phyloP scores from a whole-genome alignment of 2,797 vertebrate genomes.

The Calcarius lapponicus region DNA sequence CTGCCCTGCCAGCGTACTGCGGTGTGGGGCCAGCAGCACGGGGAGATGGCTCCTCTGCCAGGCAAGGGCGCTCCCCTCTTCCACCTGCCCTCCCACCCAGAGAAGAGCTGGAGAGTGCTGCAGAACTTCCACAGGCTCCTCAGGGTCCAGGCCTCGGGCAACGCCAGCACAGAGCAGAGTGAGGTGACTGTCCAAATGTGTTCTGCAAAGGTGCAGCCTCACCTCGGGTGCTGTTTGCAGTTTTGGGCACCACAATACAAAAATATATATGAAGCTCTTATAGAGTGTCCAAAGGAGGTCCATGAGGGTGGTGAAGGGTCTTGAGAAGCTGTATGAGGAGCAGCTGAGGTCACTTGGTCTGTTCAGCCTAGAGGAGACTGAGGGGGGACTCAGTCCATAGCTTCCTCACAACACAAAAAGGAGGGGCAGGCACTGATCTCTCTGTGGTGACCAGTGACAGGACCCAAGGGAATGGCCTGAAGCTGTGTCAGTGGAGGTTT shows the following conservation, averaged over 20 bases:
- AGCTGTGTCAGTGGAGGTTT: neutral
- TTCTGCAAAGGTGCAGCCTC: neutral
- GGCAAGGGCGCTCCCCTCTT: neutral
- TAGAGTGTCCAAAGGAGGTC: neutral
- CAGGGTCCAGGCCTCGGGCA: neutral
- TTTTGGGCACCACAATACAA: neutral
- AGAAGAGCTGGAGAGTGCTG: neutral
- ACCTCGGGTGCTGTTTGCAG: accelerated
- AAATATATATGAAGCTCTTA: neutral
- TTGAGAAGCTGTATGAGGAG: neutral
- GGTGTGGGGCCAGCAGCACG: accelerated
- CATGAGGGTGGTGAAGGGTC: accelerated
- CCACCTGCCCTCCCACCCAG: too few species aligned
- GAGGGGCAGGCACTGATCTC: neutral
- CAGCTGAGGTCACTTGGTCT: neutral
- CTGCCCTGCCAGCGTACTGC: neutral
- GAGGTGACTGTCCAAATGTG: neutral
- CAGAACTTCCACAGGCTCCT: neutral
- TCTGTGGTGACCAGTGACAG: neutral
- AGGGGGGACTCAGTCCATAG: neutral
- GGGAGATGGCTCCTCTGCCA: neutral
- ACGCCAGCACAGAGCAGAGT: neutral
- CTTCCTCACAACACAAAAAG: neutral
- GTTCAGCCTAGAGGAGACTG: neutral
- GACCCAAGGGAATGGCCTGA: neutral